These are phyloP conservation scores for Helogale parvula DNA, from an alignment of 2,113 vertebrate genomes.

Conservation along the genomic window DNA sequence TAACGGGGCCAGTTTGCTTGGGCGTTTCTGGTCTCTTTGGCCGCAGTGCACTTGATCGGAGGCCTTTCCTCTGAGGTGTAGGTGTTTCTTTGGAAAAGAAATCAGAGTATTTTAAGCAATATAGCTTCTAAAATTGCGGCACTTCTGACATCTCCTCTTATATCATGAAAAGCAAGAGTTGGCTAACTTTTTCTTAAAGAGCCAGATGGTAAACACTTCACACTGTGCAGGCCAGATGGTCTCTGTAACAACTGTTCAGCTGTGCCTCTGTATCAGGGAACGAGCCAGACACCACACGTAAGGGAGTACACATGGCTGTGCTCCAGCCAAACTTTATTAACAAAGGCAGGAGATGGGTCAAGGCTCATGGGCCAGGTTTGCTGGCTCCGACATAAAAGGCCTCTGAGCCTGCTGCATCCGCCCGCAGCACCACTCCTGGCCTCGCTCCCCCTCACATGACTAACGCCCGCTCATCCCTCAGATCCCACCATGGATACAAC, in stretches of 20 bases:
- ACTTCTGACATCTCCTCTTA: slow-evolving; percentile 13
- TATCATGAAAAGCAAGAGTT: slow-evolving; percentile 22
- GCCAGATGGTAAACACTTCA: slow-evolving; percentile 42
- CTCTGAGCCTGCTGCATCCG: background rate
- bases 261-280: background rate
- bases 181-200: slow-evolving; percentile 47
- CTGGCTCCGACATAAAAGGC: background rate
- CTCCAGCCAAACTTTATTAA: background rate
- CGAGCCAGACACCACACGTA: background rate
- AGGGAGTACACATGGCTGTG: background rate
- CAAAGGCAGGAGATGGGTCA: background rate
- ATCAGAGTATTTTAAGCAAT: slow-evolving; percentile 71
- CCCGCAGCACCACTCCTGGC: background rate
- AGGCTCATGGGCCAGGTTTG: background rate
- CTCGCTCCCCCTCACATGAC: background rate
- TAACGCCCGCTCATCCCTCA: background rate
- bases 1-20: slow-evolving; percentile 98
- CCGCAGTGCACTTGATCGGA: slow-evolving; percentile 95
- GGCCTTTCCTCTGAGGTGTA: slow-evolving; percentile 94
- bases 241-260: background rate
- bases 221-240: background rate
- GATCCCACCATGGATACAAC: background rate
- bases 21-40: slow-evolving; percentile 98
- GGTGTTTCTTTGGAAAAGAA: slow-evolving; percentile 92
- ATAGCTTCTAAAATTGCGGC: slow-evolving; percentile 18